A percentile compares a stretch with the other conserved stretches of the same genome.
phyloP scores from a whole-genome alignment of 2,888 invertebrate genomes.

The Pristionchus exspectatus region DNA sequence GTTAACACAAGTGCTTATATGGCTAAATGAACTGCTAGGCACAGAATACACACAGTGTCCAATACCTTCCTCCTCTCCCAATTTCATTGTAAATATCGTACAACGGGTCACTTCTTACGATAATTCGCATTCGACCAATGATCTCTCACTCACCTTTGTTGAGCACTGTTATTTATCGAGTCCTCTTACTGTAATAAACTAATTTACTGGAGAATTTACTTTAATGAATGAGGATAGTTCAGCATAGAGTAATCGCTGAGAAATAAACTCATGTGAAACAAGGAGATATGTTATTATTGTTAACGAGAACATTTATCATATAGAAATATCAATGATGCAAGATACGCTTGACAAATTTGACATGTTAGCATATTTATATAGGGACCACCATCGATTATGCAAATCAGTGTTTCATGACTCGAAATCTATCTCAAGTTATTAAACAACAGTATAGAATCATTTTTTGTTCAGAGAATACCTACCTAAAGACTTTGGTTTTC shows the following conservation, averaged over 20 bases:
- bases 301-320: neutral
- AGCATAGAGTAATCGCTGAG: constrained; percentile 20
- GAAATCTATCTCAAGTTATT: no score
- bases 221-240: no score
- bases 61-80: neutral
- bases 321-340: neutral
- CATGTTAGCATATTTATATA: neutral
- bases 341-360: neutral
- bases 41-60: neutral
- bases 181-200: neutral
- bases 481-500: no score
- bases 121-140: neutral
- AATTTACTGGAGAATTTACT: neutral
- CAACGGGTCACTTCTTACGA: neutral
- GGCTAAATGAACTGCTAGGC: neutral
- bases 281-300: neutral
- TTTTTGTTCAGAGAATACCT: no score
- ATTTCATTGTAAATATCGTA: neutral
- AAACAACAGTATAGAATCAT: no score
- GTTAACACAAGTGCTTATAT: neutral
- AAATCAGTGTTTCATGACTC: no score
- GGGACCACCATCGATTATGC: no score
- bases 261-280: constrained; percentile 19
- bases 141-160: constrained; percentile 11
- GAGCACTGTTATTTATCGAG: neutral